These are phyloP conservation scores for Frankliniella fusca DNA, from an alignment of 2,888 invertebrate genomes.

Conservation along the genomic window DNA sequence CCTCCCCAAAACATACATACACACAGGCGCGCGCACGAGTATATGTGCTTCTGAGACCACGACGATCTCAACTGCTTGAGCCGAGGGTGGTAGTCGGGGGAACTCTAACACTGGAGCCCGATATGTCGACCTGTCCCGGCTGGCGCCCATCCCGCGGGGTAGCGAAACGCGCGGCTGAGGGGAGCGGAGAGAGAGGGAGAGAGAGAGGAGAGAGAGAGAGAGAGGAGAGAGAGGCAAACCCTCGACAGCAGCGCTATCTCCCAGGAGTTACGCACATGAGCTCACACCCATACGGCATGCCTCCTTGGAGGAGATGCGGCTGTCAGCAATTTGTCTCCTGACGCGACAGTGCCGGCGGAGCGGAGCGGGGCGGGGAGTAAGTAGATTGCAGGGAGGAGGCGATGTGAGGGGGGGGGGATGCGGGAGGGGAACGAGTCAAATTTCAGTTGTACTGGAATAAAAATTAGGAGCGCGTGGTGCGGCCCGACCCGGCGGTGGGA, in stretches of 20 bases:
- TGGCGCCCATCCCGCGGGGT: neutral
- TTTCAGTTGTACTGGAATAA: too few species aligned
- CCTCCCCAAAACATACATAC: too few species aligned
- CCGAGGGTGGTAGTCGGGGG: too few species aligned
- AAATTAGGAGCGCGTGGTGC: too few species aligned
- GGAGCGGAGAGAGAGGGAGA: neutral
- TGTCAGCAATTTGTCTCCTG: constrained; percentile 21
- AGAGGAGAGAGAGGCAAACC: neutral
- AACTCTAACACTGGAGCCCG: neutral
- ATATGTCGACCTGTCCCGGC: neutral
- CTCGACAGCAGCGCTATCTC: neutral
- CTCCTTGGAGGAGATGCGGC: constrained; percentile 1
- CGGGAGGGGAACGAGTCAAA: too few species aligned
- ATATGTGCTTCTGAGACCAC: too few species aligned
- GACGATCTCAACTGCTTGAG: too few species aligned
- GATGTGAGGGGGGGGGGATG: too few species aligned
- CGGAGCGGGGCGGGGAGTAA: too few species aligned
- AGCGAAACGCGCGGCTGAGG: neutral
- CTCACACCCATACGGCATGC: constrained; percentile 13
- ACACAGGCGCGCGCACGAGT: too few species aligned
- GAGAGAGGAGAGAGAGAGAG: neutral
- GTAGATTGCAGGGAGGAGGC: too few species aligned
- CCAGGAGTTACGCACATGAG: constrained; percentile 24
- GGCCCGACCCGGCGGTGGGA: too few species aligned
- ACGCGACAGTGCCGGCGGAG: neutral